Percentiles rank a stretch among this genome's conserved stretches.
These are phyloP conservation scores for Morpho helenor DNA, from an alignment of 2,888 invertebrate genomes.

Conservation along the genomic window DNA sequence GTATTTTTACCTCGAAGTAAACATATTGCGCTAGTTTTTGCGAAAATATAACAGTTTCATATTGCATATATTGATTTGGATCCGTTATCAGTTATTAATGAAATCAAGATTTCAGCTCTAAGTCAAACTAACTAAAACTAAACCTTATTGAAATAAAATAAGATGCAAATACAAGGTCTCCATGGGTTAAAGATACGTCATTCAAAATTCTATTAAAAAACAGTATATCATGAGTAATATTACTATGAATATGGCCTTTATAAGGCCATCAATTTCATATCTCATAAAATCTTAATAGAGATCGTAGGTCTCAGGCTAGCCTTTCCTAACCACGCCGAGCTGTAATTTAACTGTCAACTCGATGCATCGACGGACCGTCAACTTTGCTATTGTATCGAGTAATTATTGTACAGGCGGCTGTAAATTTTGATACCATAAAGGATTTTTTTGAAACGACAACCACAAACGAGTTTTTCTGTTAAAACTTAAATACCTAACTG, in stretches of 20 bases:
- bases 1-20: constrained; percentile 9
- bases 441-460: background rate
- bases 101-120: too few relatives aligned
- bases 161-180: too few relatives aligned
- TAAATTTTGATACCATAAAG: background rate
- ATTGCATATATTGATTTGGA: background rate
- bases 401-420: constrained; percentile 21
- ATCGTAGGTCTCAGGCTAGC: constrained; percentile 20
- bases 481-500: too few relatives aligned
- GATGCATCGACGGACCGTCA: constrained; percentile 31
- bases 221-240: too few relatives aligned
- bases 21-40: constrained; percentile 10
- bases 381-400: constrained; percentile 27
- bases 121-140: too few relatives aligned
- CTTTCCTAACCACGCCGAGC: constrained; percentile 27
- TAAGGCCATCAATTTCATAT: constrained; percentile 8
- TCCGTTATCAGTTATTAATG: background rate
- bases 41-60: background rate
- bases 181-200: too few relatives aligned
- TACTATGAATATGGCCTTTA: background rate
- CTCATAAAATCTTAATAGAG: constrained; percentile 13
- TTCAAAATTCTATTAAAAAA: too few relatives aligned
- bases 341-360: constrained; percentile 35
- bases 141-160: too few relatives aligned
- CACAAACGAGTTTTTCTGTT: too few relatives aligned